phyloP scores from a whole-genome alignment of 1,140 invertebrate genomes.

The Bombus waltoni region DNA sequence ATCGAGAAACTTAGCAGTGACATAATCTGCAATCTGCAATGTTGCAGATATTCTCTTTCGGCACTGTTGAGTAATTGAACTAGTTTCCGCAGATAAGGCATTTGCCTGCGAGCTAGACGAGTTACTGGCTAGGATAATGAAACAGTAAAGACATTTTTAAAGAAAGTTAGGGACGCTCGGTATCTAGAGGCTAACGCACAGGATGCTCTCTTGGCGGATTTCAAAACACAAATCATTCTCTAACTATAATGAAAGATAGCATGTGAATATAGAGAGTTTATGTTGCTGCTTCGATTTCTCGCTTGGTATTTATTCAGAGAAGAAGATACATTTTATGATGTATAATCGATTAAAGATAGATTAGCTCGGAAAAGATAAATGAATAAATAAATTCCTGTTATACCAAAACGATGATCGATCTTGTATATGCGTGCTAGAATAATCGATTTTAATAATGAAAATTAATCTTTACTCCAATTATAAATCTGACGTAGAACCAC shows the following conservation, averaged over 20 bases:
- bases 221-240: background rate
- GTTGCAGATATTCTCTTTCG: conserved; percentile 49
- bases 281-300: too few species aligned
- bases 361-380: too few species aligned
- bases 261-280: background rate
- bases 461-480: too few species aligned
- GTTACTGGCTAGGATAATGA: conserved; percentile 70
- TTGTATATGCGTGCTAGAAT: too few species aligned
- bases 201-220: background rate
- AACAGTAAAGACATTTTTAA: conserved; percentile 67
- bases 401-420: too few species aligned
- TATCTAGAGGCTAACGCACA: background rate
- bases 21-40: conserved; percentile 32
- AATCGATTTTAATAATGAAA: too few species aligned
- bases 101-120: conserved; percentile 49
- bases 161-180: conserved; percentile 36
- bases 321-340: background rate
- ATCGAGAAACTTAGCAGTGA: conserved; percentile 46
- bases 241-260: background rate
- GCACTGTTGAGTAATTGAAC: conserved; percentile 73
- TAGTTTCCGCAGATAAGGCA: conserved; percentile 74
- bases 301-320: background rate
- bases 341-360: too few species aligned
- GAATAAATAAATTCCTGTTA: too few species aligned
- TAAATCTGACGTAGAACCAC: too few species aligned